These are phyloP conservation scores for Drosophila birchii DNA, from an alignment of 2,888 invertebrate species.

Conservation along the genomic window DNA sequence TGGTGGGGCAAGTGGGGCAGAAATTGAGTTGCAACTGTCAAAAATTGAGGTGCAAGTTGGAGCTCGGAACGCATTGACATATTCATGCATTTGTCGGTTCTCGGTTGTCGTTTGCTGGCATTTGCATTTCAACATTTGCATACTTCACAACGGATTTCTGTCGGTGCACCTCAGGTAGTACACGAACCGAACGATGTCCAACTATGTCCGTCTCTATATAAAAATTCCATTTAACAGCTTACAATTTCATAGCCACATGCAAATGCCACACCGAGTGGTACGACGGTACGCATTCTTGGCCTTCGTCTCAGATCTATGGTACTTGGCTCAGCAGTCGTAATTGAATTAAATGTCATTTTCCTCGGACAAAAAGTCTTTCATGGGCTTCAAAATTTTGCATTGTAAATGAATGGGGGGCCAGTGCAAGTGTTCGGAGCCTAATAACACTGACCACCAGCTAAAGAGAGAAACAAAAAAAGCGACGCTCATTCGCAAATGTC, in stretches of 20 bases:
- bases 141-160: conserved; percentile 71
- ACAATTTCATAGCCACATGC: conserved; percentile 38
- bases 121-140: conserved; percentile 73
- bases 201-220: conserved; percentile 23
- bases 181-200: conserved; percentile 4
- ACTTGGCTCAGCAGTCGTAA: conserved; percentile 34
- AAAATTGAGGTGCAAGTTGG: conserved; percentile 56
- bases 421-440: conserved; percentile 17
- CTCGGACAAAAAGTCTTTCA: conserved; percentile 48
- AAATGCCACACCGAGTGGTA: conserved; percentile 10
- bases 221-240: conserved; percentile 71
- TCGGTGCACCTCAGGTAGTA: conserved; percentile 47
- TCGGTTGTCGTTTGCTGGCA: conserved; percentile 52
- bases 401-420: conserved; percentile 8
- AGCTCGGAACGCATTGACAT: conserved; percentile 65
- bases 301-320: background rate
- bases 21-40: conserved; percentile 70
- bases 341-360: conserved; percentile 68
- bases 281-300: conserved; percentile 6
- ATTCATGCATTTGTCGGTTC: conserved; percentile 57
- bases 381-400: conserved; percentile 43
- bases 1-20: background rate
- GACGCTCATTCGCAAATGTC: conserved; percentile 53
- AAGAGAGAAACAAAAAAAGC: conserved; percentile 11
- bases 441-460: conserved; percentile 40